phyloP scores from a whole-genome alignment of 2,113 vertebrate genomes.

The Dicaeum eximium region DNA sequence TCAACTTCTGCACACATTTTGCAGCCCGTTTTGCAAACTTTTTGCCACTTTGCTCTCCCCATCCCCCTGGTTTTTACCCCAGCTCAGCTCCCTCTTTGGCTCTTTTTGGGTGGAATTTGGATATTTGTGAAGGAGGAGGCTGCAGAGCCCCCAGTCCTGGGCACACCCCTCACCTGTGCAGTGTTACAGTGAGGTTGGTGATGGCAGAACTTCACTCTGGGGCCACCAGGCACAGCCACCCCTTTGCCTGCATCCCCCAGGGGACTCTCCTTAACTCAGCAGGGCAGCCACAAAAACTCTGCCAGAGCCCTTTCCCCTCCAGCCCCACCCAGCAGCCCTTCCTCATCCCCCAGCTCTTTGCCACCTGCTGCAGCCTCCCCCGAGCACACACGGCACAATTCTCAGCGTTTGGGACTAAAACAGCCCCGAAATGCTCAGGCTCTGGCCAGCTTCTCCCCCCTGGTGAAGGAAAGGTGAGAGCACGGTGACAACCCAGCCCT shows the following conservation, averaged over 20 bases:
- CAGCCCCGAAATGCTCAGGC: background rate
- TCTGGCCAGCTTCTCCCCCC: background rate
- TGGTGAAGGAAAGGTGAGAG: background rate
- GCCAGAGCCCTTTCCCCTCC: background rate
- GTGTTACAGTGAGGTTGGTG: accelerated
- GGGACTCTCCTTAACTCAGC: background rate
- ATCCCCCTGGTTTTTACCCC: accelerated
- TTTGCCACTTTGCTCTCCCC: background rate
- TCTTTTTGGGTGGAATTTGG: background rate
- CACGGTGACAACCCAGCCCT: background rate
- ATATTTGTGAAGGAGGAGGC: accelerated
- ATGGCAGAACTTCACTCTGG: background rate
- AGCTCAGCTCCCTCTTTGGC: background rate
- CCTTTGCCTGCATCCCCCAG: background rate
- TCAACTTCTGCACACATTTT: accelerated
- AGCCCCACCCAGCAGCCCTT: background rate
- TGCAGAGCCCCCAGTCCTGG: background rate
- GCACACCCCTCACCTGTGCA: background rate
- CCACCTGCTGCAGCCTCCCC: background rate
- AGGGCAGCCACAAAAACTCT: accelerated
- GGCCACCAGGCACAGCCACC: background rate
- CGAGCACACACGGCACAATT: background rate
- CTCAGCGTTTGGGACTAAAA: accelerated
- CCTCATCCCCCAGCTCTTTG: background rate
- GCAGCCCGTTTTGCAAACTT: background rate